phyloP scores from a whole-genome alignment of 2,797 vertebrate species.

The Phalanger gymnotis region DNA sequence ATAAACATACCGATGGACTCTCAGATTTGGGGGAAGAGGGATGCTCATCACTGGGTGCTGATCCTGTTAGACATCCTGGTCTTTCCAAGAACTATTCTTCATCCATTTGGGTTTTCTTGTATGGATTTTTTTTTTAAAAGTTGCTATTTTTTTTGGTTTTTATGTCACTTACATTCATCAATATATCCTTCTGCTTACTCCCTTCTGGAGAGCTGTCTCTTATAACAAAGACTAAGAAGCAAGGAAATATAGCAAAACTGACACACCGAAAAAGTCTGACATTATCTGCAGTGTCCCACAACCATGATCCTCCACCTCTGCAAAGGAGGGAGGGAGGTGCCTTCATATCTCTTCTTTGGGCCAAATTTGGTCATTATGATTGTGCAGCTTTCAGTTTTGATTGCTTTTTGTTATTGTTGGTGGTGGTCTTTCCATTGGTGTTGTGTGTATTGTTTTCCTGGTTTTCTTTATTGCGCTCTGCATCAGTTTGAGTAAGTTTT shows the following conservation, averaged over 20 bases:
- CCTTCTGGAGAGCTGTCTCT: background rate
- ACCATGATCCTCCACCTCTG: background rate
- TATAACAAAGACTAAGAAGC: background rate
- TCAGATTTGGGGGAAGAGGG: background rate
- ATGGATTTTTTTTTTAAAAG: background rate
- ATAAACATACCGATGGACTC: background rate
- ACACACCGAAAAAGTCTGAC: background rate
- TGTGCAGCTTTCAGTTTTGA: background rate
- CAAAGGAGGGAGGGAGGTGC: background rate
- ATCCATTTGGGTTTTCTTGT: background rate
- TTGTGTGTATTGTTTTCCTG: background rate
- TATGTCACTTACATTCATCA: background rate
- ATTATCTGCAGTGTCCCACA: background rate
- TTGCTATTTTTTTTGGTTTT: background rate
- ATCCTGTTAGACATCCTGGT: background rate
- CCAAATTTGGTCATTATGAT: background rate
- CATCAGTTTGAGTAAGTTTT: background rate
- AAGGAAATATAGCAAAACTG: background rate
- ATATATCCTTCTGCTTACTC: background rate
- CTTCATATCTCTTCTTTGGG: background rate
- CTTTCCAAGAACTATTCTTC: background rate
- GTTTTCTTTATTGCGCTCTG: background rate
- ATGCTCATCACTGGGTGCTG: background rate
- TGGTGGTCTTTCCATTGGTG: background rate
- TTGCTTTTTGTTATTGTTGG: background rate